A percentile compares a stretch with the other conserved stretches of the same genome.
Evolutionary conservation across 2,888 invertebrate genomes (phyloP).

Genomic region (Cheilosia soror): DNA sequence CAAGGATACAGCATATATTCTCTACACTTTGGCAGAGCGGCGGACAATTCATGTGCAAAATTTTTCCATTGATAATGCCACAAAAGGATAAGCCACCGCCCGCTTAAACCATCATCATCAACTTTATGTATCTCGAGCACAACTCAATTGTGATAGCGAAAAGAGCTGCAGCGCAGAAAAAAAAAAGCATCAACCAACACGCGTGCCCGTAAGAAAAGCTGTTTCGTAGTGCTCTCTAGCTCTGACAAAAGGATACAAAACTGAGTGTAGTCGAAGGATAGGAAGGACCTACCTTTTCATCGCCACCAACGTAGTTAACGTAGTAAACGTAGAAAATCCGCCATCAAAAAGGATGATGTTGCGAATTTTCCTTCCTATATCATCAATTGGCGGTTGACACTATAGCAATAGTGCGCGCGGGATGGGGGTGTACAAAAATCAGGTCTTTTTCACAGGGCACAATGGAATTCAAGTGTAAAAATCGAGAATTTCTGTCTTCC

Average conservation of each 20-base stretch:
- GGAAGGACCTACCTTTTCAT: conserved; percentile 44
- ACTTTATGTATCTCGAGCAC: conserved; percentile 24
- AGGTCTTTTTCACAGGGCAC: background rate
- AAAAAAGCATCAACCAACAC: conserved; percentile 17
- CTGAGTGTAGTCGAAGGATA: background rate
- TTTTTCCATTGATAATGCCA: conserved; percentile 69
- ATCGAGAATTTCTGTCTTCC: conserved; percentile 13
- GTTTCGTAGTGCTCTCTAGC: conserved; percentile 35
- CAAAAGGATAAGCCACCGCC: conserved; percentile 71
- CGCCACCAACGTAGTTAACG: conserved; percentile 1
- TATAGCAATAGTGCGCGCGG: background rate
- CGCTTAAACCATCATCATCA: conserved; percentile 67
- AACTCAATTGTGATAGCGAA: conserved; percentile 30
- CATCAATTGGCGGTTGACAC: conserved; percentile 69
- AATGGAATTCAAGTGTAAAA: conserved; percentile 23
- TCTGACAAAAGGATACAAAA: conserved; percentile 53
- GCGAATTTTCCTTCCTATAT: conserved; percentile 31
- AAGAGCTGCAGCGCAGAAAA: background rate
- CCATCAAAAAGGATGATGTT: conserved; percentile 54
- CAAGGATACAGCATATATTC: conserved; percentile 44
- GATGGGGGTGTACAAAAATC: conserved; percentile 14
- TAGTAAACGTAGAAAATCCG: no score
- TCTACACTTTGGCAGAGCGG: conserved; percentile 43
- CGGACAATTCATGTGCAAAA: conserved; percentile 67
- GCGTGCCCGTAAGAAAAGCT: conserved; percentile 60